Base-by-base conservation (phyloP, 1,140 invertebrate genomes). In the Colletes latitarsis region DNA sequence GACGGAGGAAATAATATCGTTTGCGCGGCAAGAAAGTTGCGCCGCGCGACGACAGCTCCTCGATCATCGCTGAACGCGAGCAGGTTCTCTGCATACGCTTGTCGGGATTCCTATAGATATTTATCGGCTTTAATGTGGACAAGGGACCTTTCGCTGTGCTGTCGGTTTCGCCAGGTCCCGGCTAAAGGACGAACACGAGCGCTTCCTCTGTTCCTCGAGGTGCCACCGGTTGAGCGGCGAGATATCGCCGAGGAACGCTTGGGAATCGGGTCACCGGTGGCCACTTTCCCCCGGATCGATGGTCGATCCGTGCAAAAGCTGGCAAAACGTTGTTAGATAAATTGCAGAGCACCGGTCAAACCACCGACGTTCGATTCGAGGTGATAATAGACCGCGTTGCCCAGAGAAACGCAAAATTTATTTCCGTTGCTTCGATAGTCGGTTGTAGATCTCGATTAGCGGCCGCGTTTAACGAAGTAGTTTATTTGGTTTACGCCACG, bases 51-150 rank as follows among this genome's bases (percentile, higher is more conserved):
- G 77, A 79, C 77, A 79, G 77, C 70, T 66, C 52, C 70, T 79
- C 77, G 77, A 79, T 79, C 77, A 79, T 79, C 76, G 68, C 68
- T 49, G 68, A 68, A 76, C 19, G 41, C 76, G 76, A 72, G 57
- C 76, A 63, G 58, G 58, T 78, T 78, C 63, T 52, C 60, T 66
- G 64, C 77, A 70, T 67, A 71, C n/a, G 57, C 72, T 68, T 62
- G 71, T 76, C 83, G 57, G 55, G 79, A 73, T 84, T 81, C 71
- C 81, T 68, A 55, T 53, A 76, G 82, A 85, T 85, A 81, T 77
- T 85, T 85, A 85, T 85, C 82, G 82, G 66, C 60, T 81, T 81
- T 85, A 72, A 81, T 57, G 77, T 63, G 82, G 72, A 77, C 73
- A 62, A 72, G 55, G 43, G 68, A 69, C 67, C 81, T 85, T 82